Evolutionary conservation across 2,797 vertebrate species (phyloP).

Genomic region (Malurus leucopterus): DNA sequence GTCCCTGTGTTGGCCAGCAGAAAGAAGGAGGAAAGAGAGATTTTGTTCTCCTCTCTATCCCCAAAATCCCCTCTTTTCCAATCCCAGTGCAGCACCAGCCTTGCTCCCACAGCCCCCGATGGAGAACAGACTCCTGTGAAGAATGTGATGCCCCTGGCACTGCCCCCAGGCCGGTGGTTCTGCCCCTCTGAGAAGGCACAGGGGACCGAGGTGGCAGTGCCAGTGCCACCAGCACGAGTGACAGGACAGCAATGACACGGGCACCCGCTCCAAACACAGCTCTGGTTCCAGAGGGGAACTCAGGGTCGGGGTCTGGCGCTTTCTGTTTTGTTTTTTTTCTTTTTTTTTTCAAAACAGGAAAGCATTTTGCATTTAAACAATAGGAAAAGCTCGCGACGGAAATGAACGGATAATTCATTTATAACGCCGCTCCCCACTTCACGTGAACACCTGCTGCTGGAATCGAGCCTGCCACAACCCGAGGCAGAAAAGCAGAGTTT

Average conservation of each 20-base stretch:
- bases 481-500: neutral
- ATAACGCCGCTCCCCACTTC: neutral
- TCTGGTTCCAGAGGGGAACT: neutral
- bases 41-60: neutral
- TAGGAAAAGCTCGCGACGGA: conserved; percentile 52
- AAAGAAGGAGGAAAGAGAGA: neutral
- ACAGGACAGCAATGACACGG: neutral
- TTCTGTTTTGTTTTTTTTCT: neutral
- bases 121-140: fast-evolving
- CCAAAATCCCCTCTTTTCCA: neutral
- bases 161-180: neutral
- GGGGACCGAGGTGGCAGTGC: neutral
- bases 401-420: conserved; percentile 50
- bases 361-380: conserved; percentile 31
- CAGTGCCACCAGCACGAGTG: neutral
- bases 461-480: conserved; percentile 6
- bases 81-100: neutral
- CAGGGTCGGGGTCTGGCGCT: neutral
- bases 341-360: conserved; percentile 16
- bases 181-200: fast-evolving
- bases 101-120: neutral
- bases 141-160: neutral
- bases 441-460: conserved; percentile 18
- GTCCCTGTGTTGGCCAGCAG: fast-evolving
- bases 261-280: neutral